A percentile compares a stretch with the other conserved stretches of the same genome.
Evolutionary conservation across 1,140 invertebrate species (phyloP).

Genomic region (Agrypnia vestita): DNA sequence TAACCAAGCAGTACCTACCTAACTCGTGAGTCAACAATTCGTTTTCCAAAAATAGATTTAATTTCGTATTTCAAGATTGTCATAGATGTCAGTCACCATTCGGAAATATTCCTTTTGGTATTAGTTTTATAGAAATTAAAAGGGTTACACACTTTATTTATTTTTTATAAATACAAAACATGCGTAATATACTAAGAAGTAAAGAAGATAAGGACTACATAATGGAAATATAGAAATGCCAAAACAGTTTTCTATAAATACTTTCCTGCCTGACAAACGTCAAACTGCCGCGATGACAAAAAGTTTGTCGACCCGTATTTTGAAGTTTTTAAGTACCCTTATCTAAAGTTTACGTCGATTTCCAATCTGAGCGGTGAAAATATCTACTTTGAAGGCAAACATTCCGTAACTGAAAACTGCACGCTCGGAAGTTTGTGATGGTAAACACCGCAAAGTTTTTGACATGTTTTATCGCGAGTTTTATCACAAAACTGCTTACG

Average conservation of each 20-base stretch:
- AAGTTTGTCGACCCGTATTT: conserved; percentile 11
- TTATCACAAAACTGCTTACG: background rate
- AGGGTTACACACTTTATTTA: no score
- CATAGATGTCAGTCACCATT: no score
- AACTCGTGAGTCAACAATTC: background rate
- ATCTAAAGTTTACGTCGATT: conserved; percentile 31
- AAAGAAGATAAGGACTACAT: no score
- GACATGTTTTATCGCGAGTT: conserved; percentile 13
- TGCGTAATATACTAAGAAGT: no score
- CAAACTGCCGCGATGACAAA: conserved; percentile 13
- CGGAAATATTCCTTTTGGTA: no score
- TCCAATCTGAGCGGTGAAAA: background rate
- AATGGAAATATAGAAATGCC: no score
- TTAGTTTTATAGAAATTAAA: no score
- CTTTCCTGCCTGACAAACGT: conserved; percentile 15
- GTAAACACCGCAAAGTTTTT: conserved; percentile 22
- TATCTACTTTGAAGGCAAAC: conserved; percentile 12
- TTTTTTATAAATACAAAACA: no score
- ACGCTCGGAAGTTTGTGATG: conserved; percentile 33
- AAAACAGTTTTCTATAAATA: conserved; percentile 12
- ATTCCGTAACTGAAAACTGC: conserved; percentile 35
- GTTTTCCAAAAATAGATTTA: no score
- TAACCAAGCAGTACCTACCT: background rate
- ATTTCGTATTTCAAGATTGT: no score
- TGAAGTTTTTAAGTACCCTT: conserved; percentile 37